phyloP scores from a whole-genome alignment of 1,140 invertebrate genomes.

The Schlechtendalia chinensis region DNA sequence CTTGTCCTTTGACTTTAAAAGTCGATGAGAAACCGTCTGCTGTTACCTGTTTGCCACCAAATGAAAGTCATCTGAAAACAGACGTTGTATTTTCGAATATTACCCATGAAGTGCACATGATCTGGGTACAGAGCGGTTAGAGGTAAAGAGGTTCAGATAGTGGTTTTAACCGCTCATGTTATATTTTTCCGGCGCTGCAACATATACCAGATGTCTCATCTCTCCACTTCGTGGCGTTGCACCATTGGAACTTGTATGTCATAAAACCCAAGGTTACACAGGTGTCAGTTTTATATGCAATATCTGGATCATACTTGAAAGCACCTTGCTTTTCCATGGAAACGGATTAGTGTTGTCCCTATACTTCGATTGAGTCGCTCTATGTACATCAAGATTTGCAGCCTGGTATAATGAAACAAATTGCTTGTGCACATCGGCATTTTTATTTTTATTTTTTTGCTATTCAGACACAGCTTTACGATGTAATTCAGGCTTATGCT shows the following conservation, averaged over 20 bases:
- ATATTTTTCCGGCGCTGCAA: conserved; percentile 53
- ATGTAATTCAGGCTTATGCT: no score
- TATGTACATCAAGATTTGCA: no score
- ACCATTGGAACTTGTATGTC: conserved; percentile 53
- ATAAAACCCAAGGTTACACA: conserved; percentile 53
- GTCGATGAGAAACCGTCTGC: conserved; percentile 55
- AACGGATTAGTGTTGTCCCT: neutral
- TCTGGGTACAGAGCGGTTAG: neutral
- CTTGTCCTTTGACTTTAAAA: conserved; percentile 59
- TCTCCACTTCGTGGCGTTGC: conserved; percentile 56
- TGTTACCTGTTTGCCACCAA: conserved; percentile 55
- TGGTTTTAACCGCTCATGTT: conserved; percentile 47
- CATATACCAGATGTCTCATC: conserved; percentile 55
- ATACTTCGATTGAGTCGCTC: no score
- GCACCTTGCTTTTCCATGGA: conserved; percentile 6
- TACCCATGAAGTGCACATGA: conserved; percentile 54
- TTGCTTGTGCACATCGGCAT: no score
- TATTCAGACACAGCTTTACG: no score
- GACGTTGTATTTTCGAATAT: conserved; percentile 56
- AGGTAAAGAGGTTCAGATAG: conserved; percentile 53
- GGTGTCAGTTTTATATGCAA: conserved; percentile 39
- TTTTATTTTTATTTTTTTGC: no score
- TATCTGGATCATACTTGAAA: conserved; percentile 28
- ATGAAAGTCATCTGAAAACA: conserved; percentile 57
- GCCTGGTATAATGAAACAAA: no score